Percentiles rank a stretch among this genome's conserved stretches.
Conservation (phyloP, 2,888 invertebrate species). For the Acronicta leporina region DNA sequence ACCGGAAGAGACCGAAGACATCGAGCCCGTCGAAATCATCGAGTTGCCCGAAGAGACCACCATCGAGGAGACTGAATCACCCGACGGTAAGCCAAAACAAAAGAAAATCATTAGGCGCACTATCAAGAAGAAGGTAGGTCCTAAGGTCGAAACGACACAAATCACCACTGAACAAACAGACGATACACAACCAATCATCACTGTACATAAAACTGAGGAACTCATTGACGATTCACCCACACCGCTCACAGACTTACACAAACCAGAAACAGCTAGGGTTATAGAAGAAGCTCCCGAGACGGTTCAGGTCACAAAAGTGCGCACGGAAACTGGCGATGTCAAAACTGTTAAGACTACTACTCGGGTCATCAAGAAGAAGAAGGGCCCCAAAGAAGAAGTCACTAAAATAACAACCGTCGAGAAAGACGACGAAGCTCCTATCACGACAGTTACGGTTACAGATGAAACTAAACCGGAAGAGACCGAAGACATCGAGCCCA, state of each 20-base stretch:
- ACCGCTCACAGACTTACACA: constrained; percentile 36
- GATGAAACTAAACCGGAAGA: constrained; percentile 18
- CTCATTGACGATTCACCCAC: constrained; percentile 53
- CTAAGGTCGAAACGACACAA: constrained; percentile 26
- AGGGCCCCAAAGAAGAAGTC: constrained; percentile 18
- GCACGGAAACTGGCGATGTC: constrained; percentile 51
- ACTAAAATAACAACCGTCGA: constrained; percentile 26
- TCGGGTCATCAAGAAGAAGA: constrained; percentile 25
- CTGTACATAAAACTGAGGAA: constrained; percentile 24
- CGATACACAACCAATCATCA: constrained; percentile 3
- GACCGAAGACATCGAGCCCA: too few relatives aligned
- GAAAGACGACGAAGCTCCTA: constrained; percentile 15
- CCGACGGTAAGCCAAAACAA: constrained; percentile 20
- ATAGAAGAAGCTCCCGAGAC: constrained; percentile 53
- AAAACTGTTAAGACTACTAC: constrained; percentile 61
- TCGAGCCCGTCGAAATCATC: background rate
- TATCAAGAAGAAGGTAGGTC: constrained; percentile 18
- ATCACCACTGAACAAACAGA: constrained; percentile 6
- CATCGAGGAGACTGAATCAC: background rate
- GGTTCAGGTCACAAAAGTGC: constrained; percentile 52
- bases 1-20: background rate
- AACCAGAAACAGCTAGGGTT: constrained; percentile 23
- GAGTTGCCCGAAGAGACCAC: constrained; percentile 18
- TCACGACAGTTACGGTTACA: constrained; percentile 17
- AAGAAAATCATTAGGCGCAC: constrained; percentile 2